Percentiles rank a stretch among this genome's conserved stretches.
Conservation (phyloP, 2,888 invertebrate genomes). For the Uloborus plumipes region DNA sequence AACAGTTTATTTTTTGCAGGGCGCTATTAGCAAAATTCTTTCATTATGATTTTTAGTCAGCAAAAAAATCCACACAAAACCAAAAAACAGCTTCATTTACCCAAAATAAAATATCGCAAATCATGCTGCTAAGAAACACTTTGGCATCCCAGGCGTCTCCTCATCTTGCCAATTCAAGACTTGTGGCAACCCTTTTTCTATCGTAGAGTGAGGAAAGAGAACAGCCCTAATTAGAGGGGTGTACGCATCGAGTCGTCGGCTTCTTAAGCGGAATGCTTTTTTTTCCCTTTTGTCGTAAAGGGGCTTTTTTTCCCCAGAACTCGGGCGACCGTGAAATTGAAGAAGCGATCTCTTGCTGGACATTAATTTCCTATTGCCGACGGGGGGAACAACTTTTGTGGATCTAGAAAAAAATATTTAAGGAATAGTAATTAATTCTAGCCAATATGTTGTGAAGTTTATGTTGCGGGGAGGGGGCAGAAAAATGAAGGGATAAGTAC, state of each 20-base stretch:
- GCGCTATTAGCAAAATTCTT: too few relatives aligned
- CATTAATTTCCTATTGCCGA: neutral
- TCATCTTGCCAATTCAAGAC: too few relatives aligned
- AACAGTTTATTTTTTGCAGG: too few relatives aligned
- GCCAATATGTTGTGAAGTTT: neutral
- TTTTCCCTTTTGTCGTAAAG: conserved; percentile 37
- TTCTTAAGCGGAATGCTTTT: conserved; percentile 42
- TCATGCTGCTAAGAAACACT: too few relatives aligned
- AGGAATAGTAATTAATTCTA: neutral
- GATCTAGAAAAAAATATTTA: neutral
- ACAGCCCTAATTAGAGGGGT: conserved; percentile 56
- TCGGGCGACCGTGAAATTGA: conserved; percentile 51
- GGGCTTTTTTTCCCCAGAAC: conserved; percentile 16
- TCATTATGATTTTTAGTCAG: too few relatives aligned
- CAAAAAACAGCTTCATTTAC: too few relatives aligned
- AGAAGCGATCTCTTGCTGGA: conserved; percentile 23
- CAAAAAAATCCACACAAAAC: too few relatives aligned
- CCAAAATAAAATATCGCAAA: too few relatives aligned
- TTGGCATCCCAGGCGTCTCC: too few relatives aligned
- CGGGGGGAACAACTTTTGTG: neutral
- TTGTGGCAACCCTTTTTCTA: conserved; percentile 29
- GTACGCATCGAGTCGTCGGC: conserved; percentile 49
- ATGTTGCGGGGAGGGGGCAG: neutral
- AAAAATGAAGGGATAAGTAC: neutral
- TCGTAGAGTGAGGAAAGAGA: conserved; percentile 60